Evolutionary conservation across 2,888 invertebrate genomes (phyloP), one percentile per base, ranked within the genome.

Genomic region (Melinaea menophilus): DNA sequence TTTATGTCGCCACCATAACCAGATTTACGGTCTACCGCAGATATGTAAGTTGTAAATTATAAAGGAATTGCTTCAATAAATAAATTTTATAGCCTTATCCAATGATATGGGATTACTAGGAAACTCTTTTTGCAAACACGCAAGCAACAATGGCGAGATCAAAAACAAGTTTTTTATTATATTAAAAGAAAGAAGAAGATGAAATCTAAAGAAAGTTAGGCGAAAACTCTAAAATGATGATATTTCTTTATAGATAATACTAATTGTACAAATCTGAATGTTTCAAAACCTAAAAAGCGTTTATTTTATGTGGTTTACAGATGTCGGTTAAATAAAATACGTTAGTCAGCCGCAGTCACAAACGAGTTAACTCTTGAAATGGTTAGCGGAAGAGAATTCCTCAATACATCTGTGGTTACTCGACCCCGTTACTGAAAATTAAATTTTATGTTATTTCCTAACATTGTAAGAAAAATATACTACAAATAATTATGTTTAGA

Each of bases 351-450:
- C 7, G 9, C 7, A 31, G 22, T 51, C 31, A 51, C 22, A 51
- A 31, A 51, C 31, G 11, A 5, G 58, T 58, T 65, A 69, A 65
- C 67, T 64, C 65, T 62, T 59, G 56, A 63, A 60, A 55, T 56
- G 62, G 68, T 63, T 65, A 56, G 67, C 67, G 70, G 69, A 69
- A 66, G 68, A 67, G 71, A 66, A 66, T 67, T 67, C 65, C 64
- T 59, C 62, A 65, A 65, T 67, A 68, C 64, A 64, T 63, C 51
- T 51, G 51, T n/a, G 22, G 51, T 46, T 63, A 31, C 11, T 13
- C 48, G 48, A 31, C 48, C 31, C 51, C 22, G 51, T 31, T 51
- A 7, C 31, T 51, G 3, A 31, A 31, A 51, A 51, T 51, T 51
- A 3, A 31, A 31, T 11, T n/a, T 31, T 51, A 22, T 22, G 22